These are phyloP conservation scores for Orgyia antiqua DNA, from an alignment of 2,888 invertebrate genomes.

Conservation along the genomic window DNA sequence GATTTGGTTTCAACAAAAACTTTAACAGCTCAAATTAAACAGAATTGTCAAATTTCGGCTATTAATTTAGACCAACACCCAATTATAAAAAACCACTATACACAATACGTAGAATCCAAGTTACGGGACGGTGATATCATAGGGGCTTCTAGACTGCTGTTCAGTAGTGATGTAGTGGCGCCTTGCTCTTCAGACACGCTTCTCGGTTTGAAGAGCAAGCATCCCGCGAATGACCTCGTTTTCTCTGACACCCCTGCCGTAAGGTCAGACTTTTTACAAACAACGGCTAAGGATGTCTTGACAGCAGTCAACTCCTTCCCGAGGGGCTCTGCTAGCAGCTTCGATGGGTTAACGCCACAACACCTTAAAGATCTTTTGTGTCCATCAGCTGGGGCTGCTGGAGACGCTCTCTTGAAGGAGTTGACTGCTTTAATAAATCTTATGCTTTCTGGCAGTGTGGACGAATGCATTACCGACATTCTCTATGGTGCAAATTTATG, in stretches of 20 bases:
- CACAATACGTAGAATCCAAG: too few relatives aligned
- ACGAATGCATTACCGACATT: not conserved
- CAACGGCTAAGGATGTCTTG: too few relatives aligned
- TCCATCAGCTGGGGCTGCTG: not conserved
- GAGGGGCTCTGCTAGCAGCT: not conserved
- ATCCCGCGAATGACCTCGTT: not conserved
- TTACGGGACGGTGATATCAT: not conserved
- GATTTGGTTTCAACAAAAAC: too few relatives aligned
- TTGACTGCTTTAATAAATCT: not conserved
- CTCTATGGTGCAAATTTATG: not conserved
- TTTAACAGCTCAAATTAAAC: too few relatives aligned
- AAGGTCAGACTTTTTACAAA: too few relatives aligned
- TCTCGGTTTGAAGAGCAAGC: not conserved
- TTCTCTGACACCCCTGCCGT: not conserved
- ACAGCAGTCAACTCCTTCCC: too few relatives aligned
- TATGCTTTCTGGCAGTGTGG: not conserved
- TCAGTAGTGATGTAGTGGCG: slow-evolving; percentile 1
- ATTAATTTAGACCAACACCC: not conserved
- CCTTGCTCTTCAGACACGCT: not conserved
- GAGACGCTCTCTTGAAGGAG: not conserved
- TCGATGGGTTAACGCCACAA: not conserved
- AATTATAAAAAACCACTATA: too few relatives aligned
- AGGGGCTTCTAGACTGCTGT: not conserved
- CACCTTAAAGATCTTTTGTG: too few relatives aligned
- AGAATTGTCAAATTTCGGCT: too few relatives aligned